Conservation (phyloP, 2,113 vertebrate genomes). For the Astatotilapia flaviijosephi region DNA sequence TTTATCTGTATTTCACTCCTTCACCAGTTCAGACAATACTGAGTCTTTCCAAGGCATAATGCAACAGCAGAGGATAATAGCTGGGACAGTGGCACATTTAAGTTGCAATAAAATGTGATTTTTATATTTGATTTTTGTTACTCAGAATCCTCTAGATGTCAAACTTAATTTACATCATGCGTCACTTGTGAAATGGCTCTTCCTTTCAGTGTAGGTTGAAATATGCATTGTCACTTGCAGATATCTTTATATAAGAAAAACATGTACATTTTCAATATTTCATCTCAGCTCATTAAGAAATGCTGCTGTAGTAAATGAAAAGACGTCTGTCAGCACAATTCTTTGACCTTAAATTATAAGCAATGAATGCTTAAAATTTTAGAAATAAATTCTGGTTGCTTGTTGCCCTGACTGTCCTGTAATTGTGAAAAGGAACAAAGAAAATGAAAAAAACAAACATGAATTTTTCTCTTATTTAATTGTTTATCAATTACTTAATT, state of each 20-base stretch:
- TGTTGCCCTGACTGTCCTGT: not conserved
- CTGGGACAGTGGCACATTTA: not conserved
- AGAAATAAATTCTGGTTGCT: not conserved
- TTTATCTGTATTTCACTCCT: not conserved
- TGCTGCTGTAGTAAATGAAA: not conserved
- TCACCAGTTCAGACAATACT: not conserved
- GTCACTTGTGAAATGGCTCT: not conserved
- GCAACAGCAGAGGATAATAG: not conserved
- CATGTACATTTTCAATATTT: not conserved
- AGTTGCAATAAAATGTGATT: not conserved
- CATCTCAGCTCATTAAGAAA: not conserved
- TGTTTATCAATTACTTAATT: not conserved
- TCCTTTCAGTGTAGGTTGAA: not conserved
- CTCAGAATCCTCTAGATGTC: not conserved
- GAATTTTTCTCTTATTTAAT: not conserved
- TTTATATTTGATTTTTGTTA: not conserved
- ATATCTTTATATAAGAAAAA: not conserved
- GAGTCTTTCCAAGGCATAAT: not conserved
- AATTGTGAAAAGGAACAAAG: not conserved
- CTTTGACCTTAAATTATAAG: not conserved
- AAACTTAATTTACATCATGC: not conserved
- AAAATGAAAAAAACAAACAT: rapidly evolving
- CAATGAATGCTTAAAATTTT: not conserved
- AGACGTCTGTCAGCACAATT: not conserved
- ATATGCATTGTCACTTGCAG: not conserved